Conservation (phyloP, 2,113 vertebrate genomes). For the Pungitius pungitius region DNA sequence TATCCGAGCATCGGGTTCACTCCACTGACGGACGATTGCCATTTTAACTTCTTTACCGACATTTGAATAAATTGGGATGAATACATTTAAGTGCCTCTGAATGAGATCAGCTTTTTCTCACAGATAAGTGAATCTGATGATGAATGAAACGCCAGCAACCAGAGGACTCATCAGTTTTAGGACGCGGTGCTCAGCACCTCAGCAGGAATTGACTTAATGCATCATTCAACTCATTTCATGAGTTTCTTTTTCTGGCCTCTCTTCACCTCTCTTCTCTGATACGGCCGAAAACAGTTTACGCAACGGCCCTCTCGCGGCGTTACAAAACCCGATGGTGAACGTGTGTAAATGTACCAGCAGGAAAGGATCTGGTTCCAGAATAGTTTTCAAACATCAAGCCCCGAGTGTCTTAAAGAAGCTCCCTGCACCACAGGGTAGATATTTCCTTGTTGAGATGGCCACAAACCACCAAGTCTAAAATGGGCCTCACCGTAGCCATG, state of each 20-base stretch:
- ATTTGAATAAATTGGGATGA: conserved; percentile 7
- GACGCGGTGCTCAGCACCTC: background rate
- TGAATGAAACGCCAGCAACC: background rate
- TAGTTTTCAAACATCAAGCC: conserved; percentile 68
- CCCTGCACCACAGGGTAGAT: conserved; percentile 72
- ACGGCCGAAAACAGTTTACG: conserved; percentile 38
- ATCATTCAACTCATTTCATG: background rate
- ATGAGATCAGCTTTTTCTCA: background rate
- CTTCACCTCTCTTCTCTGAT: conserved; percentile 19
- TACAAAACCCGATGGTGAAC: conserved; percentile 41
- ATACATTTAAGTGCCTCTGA: background rate
- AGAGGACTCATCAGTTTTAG: conserved; percentile 21
- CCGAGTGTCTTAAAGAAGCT: conserved; percentile 76
- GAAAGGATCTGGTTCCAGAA: conserved; percentile 69
- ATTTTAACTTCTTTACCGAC: background rate
- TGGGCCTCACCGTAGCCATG: conserved; percentile 61
- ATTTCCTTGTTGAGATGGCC: conserved; percentile 74
- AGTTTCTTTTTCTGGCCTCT: background rate
- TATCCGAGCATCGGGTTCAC: background rate
- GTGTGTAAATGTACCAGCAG: conserved; percentile 68
- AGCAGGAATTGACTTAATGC: conserved; percentile 8
- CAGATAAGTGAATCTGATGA: background rate
- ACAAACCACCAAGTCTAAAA: conserved; percentile 76
- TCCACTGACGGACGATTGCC: background rate
- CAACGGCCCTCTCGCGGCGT: conserved; percentile 16